Evolutionary conservation across 2,797 vertebrate species (phyloP).

Genomic region (Steatocranus sp.): DNA sequence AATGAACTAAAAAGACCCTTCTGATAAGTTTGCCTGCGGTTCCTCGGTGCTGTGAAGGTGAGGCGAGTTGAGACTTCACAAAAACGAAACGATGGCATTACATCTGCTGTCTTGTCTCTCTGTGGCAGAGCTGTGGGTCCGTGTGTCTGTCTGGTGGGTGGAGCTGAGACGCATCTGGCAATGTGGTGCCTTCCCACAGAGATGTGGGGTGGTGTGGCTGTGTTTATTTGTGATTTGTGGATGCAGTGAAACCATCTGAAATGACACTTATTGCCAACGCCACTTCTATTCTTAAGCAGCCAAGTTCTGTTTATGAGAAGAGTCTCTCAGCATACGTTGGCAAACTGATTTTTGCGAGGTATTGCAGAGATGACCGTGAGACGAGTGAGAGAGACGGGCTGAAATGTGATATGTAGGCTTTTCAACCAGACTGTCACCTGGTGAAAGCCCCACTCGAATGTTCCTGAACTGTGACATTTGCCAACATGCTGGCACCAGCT

Average conservation of each 20-base stretch:
- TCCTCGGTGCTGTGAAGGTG: neutral
- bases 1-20: neutral
- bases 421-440: neutral
- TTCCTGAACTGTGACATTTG: neutral
- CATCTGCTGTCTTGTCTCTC: neutral
- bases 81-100: accelerated
- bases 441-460: neutral
- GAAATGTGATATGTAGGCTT: neutral
- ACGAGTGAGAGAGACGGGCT: neutral
- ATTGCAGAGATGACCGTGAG: neutral
- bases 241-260: neutral
- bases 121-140: neutral
- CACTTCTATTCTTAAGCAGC: neutral
- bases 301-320: neutral
- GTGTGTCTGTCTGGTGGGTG: neutral
- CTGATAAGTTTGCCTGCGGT: neutral
- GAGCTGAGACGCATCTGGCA: neutral
- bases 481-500: neutral
- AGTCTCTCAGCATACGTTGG: neutral
- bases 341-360: neutral
- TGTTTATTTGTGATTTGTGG: neutral
- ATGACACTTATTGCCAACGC: neutral
- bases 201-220: neutral
- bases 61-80: neutral
- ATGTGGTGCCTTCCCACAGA: neutral